These are phyloP conservation scores for Tragelaphus strepsiceros DNA, from an alignment of 2,113 vertebrate species.

Conservation along the genomic window DNA sequence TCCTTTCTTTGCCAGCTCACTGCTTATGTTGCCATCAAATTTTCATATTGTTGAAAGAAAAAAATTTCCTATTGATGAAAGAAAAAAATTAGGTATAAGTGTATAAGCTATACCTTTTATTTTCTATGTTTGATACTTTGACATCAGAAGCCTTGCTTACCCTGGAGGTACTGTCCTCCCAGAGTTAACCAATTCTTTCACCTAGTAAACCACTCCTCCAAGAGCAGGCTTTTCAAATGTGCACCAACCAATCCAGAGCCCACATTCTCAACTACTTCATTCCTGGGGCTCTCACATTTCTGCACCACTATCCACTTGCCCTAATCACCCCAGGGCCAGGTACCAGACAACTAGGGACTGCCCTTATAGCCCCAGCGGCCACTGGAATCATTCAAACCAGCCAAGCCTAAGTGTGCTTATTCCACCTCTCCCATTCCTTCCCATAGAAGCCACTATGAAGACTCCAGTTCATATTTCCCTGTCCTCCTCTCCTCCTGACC, in stretches of 20 bases:
- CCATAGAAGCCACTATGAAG: neutral
- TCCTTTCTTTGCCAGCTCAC: neutral
- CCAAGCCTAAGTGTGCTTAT: neutral
- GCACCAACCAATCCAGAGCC: neutral
- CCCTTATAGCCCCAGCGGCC: fast-evolving
- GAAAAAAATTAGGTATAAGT: neutral
- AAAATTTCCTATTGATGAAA: neutral
- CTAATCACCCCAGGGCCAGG: neutral
- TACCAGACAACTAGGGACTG: neutral
- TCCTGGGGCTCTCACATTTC: neutral
- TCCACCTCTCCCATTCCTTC: neutral
- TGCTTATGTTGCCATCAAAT: neutral
- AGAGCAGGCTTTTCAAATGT: neutral
- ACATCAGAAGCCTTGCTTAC: neutral
- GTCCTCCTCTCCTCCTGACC: neutral
- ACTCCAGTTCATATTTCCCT: neutral
- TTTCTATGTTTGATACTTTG: neutral
- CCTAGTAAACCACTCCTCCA: neutral
- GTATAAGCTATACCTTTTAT: neutral
- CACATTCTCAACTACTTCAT: neutral
- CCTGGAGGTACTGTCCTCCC: neutral
- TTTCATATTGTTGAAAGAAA: neutral
- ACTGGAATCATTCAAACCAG: neutral
- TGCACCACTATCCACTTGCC: fast-evolving
- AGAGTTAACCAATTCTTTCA: neutral